These are phyloP conservation scores for Vanessa atalanta DNA, from an alignment of 1,140 invertebrate genomes.

Conservation along the genomic window DNA sequence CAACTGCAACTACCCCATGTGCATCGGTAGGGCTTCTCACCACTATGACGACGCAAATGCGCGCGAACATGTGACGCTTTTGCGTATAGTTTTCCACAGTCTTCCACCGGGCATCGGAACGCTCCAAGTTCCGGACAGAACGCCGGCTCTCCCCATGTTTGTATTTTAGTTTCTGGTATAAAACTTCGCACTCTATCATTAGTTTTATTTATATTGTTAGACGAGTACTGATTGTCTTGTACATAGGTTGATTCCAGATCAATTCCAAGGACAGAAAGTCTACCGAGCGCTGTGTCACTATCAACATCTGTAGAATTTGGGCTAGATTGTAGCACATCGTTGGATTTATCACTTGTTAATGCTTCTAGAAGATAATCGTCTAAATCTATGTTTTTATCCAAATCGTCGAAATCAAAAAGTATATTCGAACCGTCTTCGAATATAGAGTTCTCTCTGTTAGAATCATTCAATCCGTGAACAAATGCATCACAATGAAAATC, in stretches of 20 bases:
- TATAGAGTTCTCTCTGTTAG: constrained; percentile 54
- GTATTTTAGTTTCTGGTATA: constrained; percentile 47
- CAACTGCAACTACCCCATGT: constrained; percentile 96
- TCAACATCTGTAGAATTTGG: constrained; percentile 49
- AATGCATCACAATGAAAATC: constrained; percentile 68
- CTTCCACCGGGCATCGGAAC: constrained; percentile 82
- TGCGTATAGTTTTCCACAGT: constrained; percentile 89
- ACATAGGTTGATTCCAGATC: constrained; percentile 51
- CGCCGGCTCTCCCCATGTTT: constrained; percentile 64
- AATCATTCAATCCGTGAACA: constrained; percentile 55
- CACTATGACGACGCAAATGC: constrained; percentile 94
- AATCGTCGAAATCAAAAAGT: constrained; percentile 67
- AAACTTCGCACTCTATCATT: constrained; percentile 38
- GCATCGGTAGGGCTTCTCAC: constrained; percentile 95
- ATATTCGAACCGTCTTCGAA: constrained; percentile 50
- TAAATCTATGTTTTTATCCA: constrained; percentile 64
- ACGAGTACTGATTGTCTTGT: constrained; percentile 44
- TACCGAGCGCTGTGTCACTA: constrained; percentile 42
- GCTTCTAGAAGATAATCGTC: constrained; percentile 68
- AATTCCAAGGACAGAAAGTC: constrained; percentile 51
- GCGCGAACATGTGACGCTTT: constrained; percentile 97
- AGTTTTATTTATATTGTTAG: constrained; percentile 24
- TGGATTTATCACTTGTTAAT: constrained; percentile 58
- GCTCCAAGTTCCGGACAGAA: constrained; percentile 70
- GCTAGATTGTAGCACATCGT: constrained; percentile 49